Evolutionary conservation across 2,888 invertebrate genomes (phyloP).

Genomic region (Scaeva pyrastri): DNA sequence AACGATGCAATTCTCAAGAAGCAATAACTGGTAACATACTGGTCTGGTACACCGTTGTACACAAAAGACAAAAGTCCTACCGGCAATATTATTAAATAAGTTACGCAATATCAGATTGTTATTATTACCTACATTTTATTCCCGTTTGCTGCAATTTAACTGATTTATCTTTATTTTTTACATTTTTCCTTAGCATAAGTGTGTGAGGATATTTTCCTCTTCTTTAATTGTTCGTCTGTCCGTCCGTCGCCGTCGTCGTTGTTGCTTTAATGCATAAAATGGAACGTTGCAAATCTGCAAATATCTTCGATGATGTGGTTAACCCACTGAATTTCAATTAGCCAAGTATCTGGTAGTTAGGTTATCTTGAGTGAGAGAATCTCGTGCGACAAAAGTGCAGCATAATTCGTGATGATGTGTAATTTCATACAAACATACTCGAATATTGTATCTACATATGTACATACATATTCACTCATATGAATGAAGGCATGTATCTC

Average conservation of each 20-base stretch:
- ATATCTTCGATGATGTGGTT: constrained; percentile 57
- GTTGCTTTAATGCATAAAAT: constrained; percentile 33
- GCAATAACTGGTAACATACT: constrained; percentile 4
- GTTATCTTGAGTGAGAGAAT: neutral
- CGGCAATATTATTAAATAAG: neutral
- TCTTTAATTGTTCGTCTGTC: constrained; percentile 56
- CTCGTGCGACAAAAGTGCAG: constrained; percentile 51
- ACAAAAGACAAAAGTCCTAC: constrained; percentile 7
- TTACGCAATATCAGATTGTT: constrained; percentile 33
- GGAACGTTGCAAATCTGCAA: constrained; percentile 37
- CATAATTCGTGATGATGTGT: constrained; percentile 18
- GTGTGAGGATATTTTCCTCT: constrained; percentile 14
- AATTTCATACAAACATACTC: neutral
- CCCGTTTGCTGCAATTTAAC: constrained; percentile 6
- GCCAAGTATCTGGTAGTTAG: constrained; percentile 49
- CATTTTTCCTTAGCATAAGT: neutral
- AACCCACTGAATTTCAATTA: constrained; percentile 63
- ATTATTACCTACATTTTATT: neutral
- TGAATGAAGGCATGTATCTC: neutral
- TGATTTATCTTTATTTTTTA: constrained; percentile 43
- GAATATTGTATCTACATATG: no score
- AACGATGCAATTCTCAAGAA: constrained; percentile 18
- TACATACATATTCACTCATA: no score
- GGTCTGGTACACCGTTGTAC: no score
- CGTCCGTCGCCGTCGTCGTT: no score